phyloP scores from a whole-genome alignment of 30 jellyfish, hydroid and myxozoan species.

The Phacellophora camtschatica region DNA sequence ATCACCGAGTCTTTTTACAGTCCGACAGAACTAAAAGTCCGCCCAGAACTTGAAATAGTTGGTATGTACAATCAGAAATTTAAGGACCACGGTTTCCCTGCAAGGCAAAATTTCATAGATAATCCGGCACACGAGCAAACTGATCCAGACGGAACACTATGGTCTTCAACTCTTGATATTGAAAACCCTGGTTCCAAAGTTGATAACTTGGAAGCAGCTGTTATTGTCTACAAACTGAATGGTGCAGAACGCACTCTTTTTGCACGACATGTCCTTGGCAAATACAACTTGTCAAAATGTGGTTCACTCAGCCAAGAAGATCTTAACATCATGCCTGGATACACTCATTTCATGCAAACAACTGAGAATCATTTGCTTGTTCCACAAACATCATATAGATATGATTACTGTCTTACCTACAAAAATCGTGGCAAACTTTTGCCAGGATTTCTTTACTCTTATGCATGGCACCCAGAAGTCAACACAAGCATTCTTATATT shows the following conservation, averaged over 20 bases:
- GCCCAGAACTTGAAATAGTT: constrained; percentile 42
- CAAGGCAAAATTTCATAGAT: not conserved
- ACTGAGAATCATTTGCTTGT: constrained; percentile 39
- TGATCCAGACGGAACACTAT: constrained; percentile 60
- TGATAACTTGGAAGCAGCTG: constrained; percentile 39
- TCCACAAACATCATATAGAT: constrained; percentile 62
- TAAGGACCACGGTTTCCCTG: constrained; percentile 8
- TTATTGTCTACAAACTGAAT: constrained; percentile 32
- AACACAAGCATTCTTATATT: constrained; percentile 54
- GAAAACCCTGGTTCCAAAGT: not conserved
- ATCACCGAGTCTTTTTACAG: constrained; percentile 58
- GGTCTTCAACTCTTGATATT: constrained; percentile 50
- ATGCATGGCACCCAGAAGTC: constrained; percentile 58
- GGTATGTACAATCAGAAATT: constrained; percentile 11
- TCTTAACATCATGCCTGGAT: constrained; percentile 59
- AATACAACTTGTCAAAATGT: constrained; percentile 40
- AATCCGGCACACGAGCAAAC: constrained; percentile 69
- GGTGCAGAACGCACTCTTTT: constrained; percentile 41
- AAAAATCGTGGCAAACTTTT: not conserved
- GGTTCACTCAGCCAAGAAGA: constrained; percentile 25
- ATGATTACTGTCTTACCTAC: constrained; percentile 31
- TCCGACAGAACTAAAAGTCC: constrained; percentile 34
- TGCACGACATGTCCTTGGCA: constrained; percentile 50
- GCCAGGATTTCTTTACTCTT: constrained; percentile 32
- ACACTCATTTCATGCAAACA: constrained; percentile 42